Percentiles rank a stretch among this genome's conserved stretches.
Evolutionary conservation across 2,797 vertebrate genomes (phyloP).

Genomic region (Alcedo quadribrachys): DNA sequence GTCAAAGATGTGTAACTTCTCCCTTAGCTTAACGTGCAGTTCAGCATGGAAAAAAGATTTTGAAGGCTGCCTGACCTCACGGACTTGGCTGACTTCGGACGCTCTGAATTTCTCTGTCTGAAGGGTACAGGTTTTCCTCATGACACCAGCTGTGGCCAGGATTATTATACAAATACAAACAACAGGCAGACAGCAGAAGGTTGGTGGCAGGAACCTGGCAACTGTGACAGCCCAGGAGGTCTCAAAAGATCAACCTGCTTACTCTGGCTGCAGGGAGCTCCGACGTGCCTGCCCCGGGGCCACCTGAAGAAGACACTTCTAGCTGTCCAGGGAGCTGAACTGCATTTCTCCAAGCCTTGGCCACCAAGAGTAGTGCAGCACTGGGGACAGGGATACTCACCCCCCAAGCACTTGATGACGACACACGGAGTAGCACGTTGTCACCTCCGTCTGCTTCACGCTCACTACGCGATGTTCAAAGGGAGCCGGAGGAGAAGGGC

Average conservation of each 20-base stretch:
- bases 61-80: not conserved
- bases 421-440: conserved; percentile 78
- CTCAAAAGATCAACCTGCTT: not conserved
- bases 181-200: not conserved
- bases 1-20: conserved; percentile 18
- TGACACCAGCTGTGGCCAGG: not conserved
- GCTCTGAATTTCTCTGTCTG: not conserved
- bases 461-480: conserved; percentile 87
- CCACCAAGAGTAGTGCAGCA: not conserved
- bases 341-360: not conserved
- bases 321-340: not conserved
- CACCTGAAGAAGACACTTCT: not conserved
- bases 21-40: not conserved
- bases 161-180: not conserved
- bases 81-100: not conserved
- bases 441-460: conserved; percentile 79
- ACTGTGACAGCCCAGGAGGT: not conserved
- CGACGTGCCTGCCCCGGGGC: not conserved
- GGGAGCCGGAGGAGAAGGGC: conserved; percentile 84
- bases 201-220: not conserved
- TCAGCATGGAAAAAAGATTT: not conserved
- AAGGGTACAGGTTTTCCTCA: not conserved
- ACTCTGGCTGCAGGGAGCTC: not conserved
- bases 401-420: conserved; percentile 83
- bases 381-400: conserved; percentile 71